Percentiles rank a stretch among this genome's conserved stretches.
Conservation (phyloP, 1,140 invertebrate species). For the Cherax destructor region DNA sequence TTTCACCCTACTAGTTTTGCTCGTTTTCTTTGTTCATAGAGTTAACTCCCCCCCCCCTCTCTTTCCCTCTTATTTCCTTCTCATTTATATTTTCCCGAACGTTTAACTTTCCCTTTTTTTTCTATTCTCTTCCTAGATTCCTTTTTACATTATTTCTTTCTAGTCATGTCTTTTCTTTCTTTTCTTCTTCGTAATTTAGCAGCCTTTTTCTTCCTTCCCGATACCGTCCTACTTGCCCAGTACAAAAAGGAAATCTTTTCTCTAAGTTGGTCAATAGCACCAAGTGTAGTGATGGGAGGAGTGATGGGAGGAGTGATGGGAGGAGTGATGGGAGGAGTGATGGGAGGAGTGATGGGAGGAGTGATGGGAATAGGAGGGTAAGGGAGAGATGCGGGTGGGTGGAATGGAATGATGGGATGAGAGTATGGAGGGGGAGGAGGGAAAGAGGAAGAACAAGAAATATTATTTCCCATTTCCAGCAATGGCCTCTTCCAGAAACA, state of each 20-base stretch:
- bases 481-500: constrained; percentile 66
- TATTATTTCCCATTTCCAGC: constrained; percentile 68
- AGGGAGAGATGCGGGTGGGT: too few relatives aligned
- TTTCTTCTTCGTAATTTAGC: background rate
- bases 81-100: background rate
- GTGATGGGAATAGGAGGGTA: too few relatives aligned
- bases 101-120: background rate
- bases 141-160: background rate
- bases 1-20: constrained; percentile 40
- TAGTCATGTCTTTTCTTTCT: background rate
- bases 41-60: too few relatives aligned
- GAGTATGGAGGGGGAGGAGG: background rate
- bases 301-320: too few relatives aligned
- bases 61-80: background rate
- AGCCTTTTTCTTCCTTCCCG: background rate
- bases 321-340: too few relatives aligned
- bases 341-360: too few relatives aligned
- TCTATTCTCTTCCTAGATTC: too few relatives aligned
- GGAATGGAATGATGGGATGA: background rate
- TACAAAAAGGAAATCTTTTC: constrained; percentile 18
- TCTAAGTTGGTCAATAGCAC: constrained; percentile 64
- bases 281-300: background rate
- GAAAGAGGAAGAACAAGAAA: constrained; percentile 60
- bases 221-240: background rate
- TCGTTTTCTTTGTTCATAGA: background rate